phyloP scores from a whole-genome alignment of 2,113 vertebrate genomes.

The Callithrix jacchus region DNA sequence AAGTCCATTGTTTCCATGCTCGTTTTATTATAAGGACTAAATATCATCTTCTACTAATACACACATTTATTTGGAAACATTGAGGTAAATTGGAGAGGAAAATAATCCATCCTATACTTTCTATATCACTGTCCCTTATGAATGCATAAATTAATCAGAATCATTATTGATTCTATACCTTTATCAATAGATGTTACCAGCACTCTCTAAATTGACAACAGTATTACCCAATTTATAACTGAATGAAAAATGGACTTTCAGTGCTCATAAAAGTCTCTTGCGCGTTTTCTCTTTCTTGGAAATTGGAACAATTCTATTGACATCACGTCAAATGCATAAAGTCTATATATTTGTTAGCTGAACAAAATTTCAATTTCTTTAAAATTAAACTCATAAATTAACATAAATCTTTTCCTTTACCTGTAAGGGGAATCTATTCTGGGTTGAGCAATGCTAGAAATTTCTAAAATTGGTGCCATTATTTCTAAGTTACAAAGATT shows the following conservation, averaged over 20 bases:
- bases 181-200: neutral
- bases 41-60: neutral
- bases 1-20: neutral
- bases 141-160: neutral
- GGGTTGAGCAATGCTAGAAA: neutral
- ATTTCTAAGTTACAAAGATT: neutral
- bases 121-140: neutral
- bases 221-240: neutral
- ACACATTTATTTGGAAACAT: neutral
- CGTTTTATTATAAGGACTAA: neutral
- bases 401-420: neutral
- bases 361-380: neutral
- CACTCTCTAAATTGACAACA: neutral
- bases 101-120: neutral
- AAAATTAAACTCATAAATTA: conserved; percentile 7
- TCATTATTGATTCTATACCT: neutral
- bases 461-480: neutral
- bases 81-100: neutral
- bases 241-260: neutral
- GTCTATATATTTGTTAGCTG: neutral
- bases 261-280: neutral
- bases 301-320: neutral
- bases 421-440: neutral
- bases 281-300: neutral
- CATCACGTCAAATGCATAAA: neutral